Conservation (phyloP, 1,140 invertebrate species). For the Planococcus citri region DNA sequence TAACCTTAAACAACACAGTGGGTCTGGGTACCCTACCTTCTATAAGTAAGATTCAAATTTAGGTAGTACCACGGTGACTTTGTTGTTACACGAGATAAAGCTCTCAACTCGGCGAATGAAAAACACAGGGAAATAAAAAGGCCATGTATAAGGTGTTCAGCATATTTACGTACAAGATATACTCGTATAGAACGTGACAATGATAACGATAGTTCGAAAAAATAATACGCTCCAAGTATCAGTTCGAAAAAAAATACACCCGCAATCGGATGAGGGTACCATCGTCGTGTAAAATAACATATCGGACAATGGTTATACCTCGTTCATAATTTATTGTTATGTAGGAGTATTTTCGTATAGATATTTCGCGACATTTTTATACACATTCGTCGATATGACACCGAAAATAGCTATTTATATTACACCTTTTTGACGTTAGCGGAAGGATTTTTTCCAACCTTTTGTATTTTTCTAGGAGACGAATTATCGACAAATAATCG, state of each 20-base stretch:
- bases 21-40: no score
- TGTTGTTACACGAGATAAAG: no score
- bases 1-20: no score
- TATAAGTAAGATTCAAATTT: no score
- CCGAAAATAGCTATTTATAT: neutral
- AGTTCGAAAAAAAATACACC: neutral
- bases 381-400: neutral
- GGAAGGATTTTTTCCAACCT: neutral
- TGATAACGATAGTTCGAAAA: neutral
- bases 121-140: neutral
- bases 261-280: no score
- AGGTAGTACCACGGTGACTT: no score
- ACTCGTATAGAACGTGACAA: neutral
- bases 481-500: no score
- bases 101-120: neutral
- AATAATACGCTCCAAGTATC: neutral
- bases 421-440: neutral
- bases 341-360: neutral
- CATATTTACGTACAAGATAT: no score
- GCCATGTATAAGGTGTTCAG: no score
- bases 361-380: neutral
- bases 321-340: neutral
- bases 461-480: neutral
- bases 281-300: neutral
- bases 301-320: neutral